These are phyloP conservation scores for Chlamydotis undulata DNA, from an alignment of 2,113 vertebrate species.

Conservation along the genomic window DNA sequence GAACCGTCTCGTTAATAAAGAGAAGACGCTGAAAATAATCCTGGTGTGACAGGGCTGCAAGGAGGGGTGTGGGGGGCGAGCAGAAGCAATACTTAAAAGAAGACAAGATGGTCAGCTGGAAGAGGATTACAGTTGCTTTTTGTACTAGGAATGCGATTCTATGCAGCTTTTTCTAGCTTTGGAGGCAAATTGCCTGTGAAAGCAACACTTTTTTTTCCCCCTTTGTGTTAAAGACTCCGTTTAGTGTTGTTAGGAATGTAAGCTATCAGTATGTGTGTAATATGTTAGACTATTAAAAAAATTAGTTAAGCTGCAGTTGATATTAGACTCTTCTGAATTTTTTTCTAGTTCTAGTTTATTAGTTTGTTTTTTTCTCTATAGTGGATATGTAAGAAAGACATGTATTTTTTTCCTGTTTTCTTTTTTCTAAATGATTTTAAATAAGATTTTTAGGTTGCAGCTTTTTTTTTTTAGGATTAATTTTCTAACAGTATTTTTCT, in stretches of 20 bases:
- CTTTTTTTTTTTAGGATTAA: too few relatives aligned
- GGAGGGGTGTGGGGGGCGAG: background rate
- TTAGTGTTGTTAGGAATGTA: background rate
- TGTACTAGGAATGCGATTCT: background rate
- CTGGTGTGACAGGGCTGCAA: accelerated
- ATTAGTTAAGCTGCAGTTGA: background rate
- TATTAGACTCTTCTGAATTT: background rate
- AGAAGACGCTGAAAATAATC: accelerated
- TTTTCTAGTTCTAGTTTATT: background rate
- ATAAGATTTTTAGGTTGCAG: background rate
- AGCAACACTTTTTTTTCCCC: accelerated
- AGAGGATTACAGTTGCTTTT: accelerated
- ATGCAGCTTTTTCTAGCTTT: background rate
- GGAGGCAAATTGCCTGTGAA: background rate
- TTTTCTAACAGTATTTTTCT: background rate
- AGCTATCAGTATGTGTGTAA: accelerated
- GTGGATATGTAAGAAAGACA: background rate
- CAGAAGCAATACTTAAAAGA: background rate
- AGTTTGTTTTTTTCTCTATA: background rate
- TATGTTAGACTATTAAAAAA: background rate
- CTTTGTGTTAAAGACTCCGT: background rate
- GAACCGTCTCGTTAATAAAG: accelerated
- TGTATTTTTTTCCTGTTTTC: background rate
- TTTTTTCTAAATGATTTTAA: background rate
- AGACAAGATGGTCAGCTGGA: too few relatives aligned